phyloP scores from a whole-genome alignment of 2,113 vertebrate genomes.

The Dascyllus trimaculatus region DNA sequence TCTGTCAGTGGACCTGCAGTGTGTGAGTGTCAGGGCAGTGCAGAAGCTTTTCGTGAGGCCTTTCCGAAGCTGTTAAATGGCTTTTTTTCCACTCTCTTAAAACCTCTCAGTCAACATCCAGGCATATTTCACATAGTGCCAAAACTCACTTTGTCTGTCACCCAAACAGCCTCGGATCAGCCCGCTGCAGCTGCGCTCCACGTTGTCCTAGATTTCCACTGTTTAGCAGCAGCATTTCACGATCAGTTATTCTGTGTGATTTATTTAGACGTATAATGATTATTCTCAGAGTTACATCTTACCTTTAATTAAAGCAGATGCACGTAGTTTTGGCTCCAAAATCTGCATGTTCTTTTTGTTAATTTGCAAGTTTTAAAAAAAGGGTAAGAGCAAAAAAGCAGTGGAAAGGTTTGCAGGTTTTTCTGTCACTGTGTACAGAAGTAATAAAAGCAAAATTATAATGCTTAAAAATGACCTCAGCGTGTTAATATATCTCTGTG shows the following conservation, averaged over 20 bases:
- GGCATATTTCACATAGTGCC: constrained; percentile 78
- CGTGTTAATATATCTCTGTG: too few relatives aligned
- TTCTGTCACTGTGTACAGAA: too few relatives aligned
- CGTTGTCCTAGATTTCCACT: not conserved
- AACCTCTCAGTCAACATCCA: constrained; percentile 77
- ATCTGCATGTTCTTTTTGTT: too few relatives aligned
- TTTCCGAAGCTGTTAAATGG: constrained; percentile 35
- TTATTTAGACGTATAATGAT: too few relatives aligned
- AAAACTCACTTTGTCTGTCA: constrained; percentile 61
- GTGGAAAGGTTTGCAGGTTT: too few relatives aligned
- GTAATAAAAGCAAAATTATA: too few relatives aligned
- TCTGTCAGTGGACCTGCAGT: not conserved
- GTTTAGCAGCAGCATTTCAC: not conserved
- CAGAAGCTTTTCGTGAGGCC: constrained; percentile 9
- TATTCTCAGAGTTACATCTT: too few relatives aligned
- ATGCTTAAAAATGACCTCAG: too few relatives aligned
- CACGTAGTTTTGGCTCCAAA: too few relatives aligned
- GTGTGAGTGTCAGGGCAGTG: not conserved
- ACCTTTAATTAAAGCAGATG: too few relatives aligned
- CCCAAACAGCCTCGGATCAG: constrained; percentile 37
- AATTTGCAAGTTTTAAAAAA: too few relatives aligned
- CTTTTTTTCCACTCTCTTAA: constrained; percentile 65
- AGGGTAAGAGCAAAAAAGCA: too few relatives aligned
- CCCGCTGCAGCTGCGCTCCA: not conserved
- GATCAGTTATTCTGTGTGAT: not conserved